These are phyloP conservation scores for Drosophila picticornis DNA, from an alignment of 2,888 invertebrate species.

Conservation along the genomic window DNA sequence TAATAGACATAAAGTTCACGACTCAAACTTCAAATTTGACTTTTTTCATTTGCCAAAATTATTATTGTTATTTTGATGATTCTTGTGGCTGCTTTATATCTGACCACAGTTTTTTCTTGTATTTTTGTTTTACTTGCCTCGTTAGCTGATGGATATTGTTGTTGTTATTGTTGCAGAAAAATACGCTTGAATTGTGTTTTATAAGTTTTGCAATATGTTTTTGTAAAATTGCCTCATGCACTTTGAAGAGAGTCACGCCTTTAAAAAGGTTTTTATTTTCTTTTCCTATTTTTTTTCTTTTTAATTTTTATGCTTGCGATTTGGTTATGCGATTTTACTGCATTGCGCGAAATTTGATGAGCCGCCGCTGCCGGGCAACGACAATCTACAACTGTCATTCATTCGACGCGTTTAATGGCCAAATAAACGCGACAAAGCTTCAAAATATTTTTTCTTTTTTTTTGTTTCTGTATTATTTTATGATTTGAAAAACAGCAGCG, in stretches of 20 bases:
- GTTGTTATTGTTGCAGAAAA: background rate
- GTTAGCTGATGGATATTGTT: constrained; percentile 2
- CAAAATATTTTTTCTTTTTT: constrained; percentile 23
- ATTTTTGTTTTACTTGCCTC: constrained; percentile 47
- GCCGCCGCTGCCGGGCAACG: constrained; percentile 71
- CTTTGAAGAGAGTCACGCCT: constrained; percentile 37
- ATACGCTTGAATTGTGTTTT: constrained; percentile 23
- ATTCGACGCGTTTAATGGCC: constrained; percentile 70
- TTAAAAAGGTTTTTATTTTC: constrained; percentile 16
- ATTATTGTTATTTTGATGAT: constrained; percentile 19
- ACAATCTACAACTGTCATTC: constrained; percentile 73
- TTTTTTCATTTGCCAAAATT: constrained; percentile 36
- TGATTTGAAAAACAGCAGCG: constrained; percentile 4
- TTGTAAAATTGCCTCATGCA: constrained; percentile 26
- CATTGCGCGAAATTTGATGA: constrained; percentile 53
- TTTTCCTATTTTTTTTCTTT: background rate
- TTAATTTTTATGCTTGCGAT: background rate
- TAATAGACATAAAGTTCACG: constrained; percentile 41
- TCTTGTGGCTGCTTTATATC: constrained; percentile 30
- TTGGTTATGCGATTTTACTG: constrained; percentile 32
- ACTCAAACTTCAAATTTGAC: constrained; percentile 2
- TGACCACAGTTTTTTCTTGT: background rate
- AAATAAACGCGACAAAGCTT: constrained; percentile 64
- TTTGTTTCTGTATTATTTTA: background rate
- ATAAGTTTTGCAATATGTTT: constrained; percentile 14